These are phyloP conservation scores for Pentamera pediparva DNA, from an alignment of 53 echinoderm and acorn worm species.

Conservation along the genomic window DNA sequence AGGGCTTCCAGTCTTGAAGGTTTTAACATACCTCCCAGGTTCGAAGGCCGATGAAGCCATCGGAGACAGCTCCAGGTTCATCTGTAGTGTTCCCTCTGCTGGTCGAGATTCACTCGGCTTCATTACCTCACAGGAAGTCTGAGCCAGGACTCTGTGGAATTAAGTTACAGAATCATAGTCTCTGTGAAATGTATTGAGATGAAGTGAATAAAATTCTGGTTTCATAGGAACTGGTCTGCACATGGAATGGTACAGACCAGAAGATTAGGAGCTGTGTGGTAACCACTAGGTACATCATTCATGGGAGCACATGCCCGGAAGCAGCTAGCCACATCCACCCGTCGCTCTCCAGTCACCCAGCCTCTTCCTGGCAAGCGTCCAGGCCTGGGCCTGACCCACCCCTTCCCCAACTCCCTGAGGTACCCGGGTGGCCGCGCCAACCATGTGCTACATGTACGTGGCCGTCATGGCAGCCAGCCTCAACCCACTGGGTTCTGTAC, in stretches of 20 bases:
- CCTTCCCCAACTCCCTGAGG: too few relatives aligned
- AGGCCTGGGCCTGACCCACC: too few relatives aligned
- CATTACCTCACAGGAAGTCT: constrained; percentile 73
- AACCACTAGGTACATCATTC: too few relatives aligned
- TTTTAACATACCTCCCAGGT: constrained; percentile 60
- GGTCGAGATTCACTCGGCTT: constrained; percentile 72
- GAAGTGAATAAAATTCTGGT: neutral
- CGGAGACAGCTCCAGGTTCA: constrained; percentile 88
- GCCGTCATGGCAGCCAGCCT: too few relatives aligned
- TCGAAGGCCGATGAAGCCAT: constrained; percentile 94
- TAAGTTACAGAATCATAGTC: neutral
- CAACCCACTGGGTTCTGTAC: too few relatives aligned
- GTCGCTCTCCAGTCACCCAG: too few relatives aligned
- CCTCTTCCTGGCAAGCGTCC: too few relatives aligned
- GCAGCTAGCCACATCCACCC: too few relatives aligned
- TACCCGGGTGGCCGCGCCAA: too few relatives aligned
- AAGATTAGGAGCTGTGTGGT: too few relatives aligned
- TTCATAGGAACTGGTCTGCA: neutral
- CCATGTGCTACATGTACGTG: too few relatives aligned
- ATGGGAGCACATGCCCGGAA: too few relatives aligned
- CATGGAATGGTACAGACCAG: neutral
- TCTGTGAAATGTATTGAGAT: neutral
- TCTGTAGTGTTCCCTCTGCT: constrained; percentile 63
- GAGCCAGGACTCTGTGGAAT: constrained; percentile 64
- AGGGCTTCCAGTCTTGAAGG: neutral